Percentiles rank a stretch among this genome's conserved stretches.
phyloP scores from a whole-genome alignment of 1,140 invertebrate genomes.

The Eurosta solidaginis region DNA sequence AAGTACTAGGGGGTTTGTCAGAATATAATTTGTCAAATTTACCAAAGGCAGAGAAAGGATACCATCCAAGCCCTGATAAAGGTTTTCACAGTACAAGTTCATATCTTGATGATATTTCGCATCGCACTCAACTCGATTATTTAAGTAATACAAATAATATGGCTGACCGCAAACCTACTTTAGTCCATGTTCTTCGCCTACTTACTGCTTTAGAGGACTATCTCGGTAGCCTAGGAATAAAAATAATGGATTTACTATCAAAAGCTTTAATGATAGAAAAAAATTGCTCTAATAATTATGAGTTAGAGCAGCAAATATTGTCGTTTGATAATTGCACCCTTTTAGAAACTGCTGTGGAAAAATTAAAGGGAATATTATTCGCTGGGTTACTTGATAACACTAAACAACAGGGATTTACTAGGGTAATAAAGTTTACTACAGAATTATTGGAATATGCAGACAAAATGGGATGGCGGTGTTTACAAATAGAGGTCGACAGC shows the following conservation, averaged over 20 bases:
- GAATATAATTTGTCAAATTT: background rate
- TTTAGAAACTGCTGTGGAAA: slow-evolving; percentile 35
- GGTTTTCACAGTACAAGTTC: background rate
- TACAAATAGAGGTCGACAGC: background rate
- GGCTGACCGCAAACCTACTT: slow-evolving; percentile 3
- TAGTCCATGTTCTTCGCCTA: slow-evolving; percentile 71
- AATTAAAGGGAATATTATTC: slow-evolving; percentile 33
- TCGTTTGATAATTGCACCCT: slow-evolving; percentile 28
- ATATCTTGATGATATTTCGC: background rate
- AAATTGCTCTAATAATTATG: slow-evolving; percentile 69
- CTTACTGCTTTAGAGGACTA: slow-evolving; percentile 79
- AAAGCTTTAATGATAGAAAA: slow-evolving; percentile 76
- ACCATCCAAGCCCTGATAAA: background rate
- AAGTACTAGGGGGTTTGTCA: slow-evolving; percentile 34
- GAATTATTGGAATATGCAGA: slow-evolving; percentile 29
- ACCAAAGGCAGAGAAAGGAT: background rate
- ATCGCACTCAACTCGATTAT: background rate
- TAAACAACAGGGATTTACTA: slow-evolving; percentile 27
- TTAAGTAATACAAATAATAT: background rate
- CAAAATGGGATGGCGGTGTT: slow-evolving; percentile 12
- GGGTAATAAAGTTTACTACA: slow-evolving; percentile 20
- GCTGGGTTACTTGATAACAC: slow-evolving; percentile 28
- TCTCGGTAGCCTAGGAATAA: slow-evolving; percentile 77
- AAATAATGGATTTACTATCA: slow-evolving; percentile 73
- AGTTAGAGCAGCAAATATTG: slow-evolving; percentile 56